Evolutionary conservation across 2,797 vertebrate genomes (phyloP).

Genomic region (Peromyscus aztecus): DNA sequence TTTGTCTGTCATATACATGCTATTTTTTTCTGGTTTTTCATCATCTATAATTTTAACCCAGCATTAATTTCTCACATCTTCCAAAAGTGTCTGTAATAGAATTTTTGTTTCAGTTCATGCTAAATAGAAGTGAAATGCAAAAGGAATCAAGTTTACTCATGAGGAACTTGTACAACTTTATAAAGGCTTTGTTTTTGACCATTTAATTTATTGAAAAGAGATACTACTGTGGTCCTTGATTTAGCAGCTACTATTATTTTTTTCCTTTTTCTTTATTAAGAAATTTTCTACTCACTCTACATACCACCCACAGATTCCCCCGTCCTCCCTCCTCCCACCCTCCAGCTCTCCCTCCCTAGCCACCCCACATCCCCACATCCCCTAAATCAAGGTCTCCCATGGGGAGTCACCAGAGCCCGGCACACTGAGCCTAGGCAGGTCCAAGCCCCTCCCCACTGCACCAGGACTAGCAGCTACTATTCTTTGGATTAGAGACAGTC

Average conservation of each 20-base stretch:
- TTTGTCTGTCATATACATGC: slow-evolving; percentile 4
- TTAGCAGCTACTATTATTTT: slow-evolving; percentile 54
- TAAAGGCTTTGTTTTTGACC: slow-evolving; percentile 48
- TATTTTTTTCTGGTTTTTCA: slow-evolving; percentile 55
- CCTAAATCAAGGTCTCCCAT: too few relatives aligned
- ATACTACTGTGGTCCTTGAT: slow-evolving; percentile 68
- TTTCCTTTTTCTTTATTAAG: too few relatives aligned
- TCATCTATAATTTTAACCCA: slow-evolving; percentile 74
- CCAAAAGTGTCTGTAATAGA: slow-evolving; percentile 69
- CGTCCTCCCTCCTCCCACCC: too few relatives aligned
- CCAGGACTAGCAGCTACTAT: slow-evolving; percentile 40
- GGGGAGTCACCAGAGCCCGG: too few relatives aligned
- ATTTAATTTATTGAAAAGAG: slow-evolving; percentile 84
- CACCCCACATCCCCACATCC: too few relatives aligned
- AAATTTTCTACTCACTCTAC: too few relatives aligned
- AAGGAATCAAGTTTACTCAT: slow-evolving; percentile 62
- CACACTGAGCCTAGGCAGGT: too few relatives aligned
- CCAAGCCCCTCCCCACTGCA: too few relatives aligned
- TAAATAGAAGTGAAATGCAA: slow-evolving; percentile 75
- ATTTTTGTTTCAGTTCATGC: slow-evolving; percentile 66
- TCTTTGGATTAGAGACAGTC: slow-evolving; percentile 81
- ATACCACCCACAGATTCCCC: too few relatives aligned
- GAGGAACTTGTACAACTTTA: slow-evolving; percentile 71
- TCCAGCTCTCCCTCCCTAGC: too few relatives aligned
- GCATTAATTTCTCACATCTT: slow-evolving; percentile 66